Base-by-base conservation (phyloP, 2,888 invertebrate genomes). In the Drosophila neotestacea region DNA sequence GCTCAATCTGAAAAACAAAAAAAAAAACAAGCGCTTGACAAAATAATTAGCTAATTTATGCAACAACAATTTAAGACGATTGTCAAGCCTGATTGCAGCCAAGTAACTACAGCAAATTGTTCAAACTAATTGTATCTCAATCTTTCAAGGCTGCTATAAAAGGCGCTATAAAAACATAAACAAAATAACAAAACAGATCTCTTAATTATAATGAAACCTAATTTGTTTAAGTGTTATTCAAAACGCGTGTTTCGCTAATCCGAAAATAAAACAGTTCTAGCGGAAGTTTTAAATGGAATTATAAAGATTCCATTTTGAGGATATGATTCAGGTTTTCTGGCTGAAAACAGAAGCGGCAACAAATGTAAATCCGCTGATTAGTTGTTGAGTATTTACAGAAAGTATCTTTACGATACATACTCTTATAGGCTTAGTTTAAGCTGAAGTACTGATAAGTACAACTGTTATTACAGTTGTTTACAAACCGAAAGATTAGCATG, bases 41-140 rank as follows among this genome's bases (percentile, higher is more conserved):
- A 74, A 71, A 89, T 89, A 85, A 88, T 85, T 79, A 75, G 75
- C 69, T 88, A 79, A 85, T 88, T 85, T 89, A 89, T 81, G 81
- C 72, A 70, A 71, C 55, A 47, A 58, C 55, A 77, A 73, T 77
- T 71, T 71, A 41, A 61, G 44, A 30, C n/a, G 46, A 58, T 58
- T 38, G 38, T 47, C 38, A 47, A 30, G 28, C 10, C 27, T 13
- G 56, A 44, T 56, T 56, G 22, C 52, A 34, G 42, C 22, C 44
- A 54, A 58, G 39, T 52, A 54, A 55, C 36, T 41, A 50, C 59
- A 22, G 22, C 68, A 62, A 68, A 62, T 51, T 54, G 58, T 36
- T 63, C 46, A 38, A 50, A 42, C 61, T 69, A 76, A 79, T 65
- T 79, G 75, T 64, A 58, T 36, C 36, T 58, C 11, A 16, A 47